Percentiles rank a stretch among this genome's conserved stretches.
phyloP scores from a whole-genome alignment of 2,888 invertebrate species.

The Amaurobius ferox region DNA sequence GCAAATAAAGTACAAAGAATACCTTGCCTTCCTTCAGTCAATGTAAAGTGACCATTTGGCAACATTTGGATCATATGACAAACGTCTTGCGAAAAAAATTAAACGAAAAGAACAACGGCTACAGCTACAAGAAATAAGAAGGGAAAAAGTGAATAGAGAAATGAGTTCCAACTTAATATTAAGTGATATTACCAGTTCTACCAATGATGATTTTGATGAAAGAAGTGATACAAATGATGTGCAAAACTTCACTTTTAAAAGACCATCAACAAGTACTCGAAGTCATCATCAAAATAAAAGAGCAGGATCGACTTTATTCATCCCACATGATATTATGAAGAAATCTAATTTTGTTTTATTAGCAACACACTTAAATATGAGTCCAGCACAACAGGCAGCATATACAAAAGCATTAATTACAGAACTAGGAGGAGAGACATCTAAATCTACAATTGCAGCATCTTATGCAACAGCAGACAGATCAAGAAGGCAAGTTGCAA shows the following conservation, averaged over 20 bases:
- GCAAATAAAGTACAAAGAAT: not conserved
- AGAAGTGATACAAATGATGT: not conserved
- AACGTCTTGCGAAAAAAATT: not conserved
- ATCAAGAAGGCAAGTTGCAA: not conserved
- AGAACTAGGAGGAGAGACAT: constrained; percentile 4
- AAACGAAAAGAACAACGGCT: not conserved
- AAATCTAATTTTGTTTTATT: constrained; percentile 12
- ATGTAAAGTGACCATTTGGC: constrained; percentile 3
- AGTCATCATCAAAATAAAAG: not conserved
- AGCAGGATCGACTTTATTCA: not conserved
- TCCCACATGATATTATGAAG: not conserved
- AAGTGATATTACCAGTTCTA: not conserved
- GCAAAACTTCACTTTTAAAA: not conserved
- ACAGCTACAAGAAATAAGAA: constrained; percentile 8
- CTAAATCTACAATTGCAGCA: not conserved
- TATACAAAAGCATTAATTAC: not conserved
- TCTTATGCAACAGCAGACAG: constrained; percentile 3
- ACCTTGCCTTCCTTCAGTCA: not conserved
- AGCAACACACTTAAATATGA: constrained; percentile 20
- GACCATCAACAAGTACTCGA: not conserved
- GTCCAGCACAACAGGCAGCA: constrained; percentile 6
- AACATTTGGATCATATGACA: constrained; percentile 10
- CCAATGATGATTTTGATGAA: not conserved
- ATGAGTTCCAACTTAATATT: not conserved
- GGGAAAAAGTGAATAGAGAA: not conserved